Evolutionary conservation across 2,888 invertebrate species (phyloP).

Genomic region (Halictus ligatus): DNA sequence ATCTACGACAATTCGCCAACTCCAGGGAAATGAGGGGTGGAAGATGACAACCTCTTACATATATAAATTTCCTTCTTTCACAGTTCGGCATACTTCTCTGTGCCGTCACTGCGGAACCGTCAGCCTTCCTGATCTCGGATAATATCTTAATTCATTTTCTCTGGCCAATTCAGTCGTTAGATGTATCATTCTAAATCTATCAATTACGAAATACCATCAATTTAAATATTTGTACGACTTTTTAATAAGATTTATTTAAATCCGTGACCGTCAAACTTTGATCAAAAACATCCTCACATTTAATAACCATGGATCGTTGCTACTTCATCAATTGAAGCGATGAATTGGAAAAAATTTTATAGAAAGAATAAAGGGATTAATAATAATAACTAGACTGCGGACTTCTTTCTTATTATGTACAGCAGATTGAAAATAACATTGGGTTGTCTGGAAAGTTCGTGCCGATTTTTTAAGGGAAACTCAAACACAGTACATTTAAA

Average conservation of each 20-base stretch:
- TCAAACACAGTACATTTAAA: too few relatives aligned
- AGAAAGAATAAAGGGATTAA: too few relatives aligned
- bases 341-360: not conserved
- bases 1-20: slow-evolving; percentile 74
- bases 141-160: not conserved
- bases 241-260: not conserved
- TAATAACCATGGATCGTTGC: not conserved
- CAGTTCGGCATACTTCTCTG: slow-evolving; percentile 27
- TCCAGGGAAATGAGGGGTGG: slow-evolving; percentile 68
- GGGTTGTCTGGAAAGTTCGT: too few relatives aligned
- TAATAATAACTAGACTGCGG: too few relatives aligned
- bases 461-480: too few relatives aligned
- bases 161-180: not conserved
- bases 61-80: slow-evolving; percentile 57
- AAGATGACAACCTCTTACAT: slow-evolving; percentile 64
- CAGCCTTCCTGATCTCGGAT: not conserved
- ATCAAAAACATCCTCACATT: too few relatives aligned
- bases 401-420: too few relatives aligned
- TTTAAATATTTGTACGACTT: not conserved
- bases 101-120: not conserved
- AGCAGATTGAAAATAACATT: too few relatives aligned
- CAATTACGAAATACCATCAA: not conserved
- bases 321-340: not conserved
- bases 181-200: not conserved
- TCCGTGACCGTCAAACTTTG: not conserved